Base-by-base conservation (phyloP, 2,797 vertebrate species). In the Lutjanus argentimaculatus region DNA sequence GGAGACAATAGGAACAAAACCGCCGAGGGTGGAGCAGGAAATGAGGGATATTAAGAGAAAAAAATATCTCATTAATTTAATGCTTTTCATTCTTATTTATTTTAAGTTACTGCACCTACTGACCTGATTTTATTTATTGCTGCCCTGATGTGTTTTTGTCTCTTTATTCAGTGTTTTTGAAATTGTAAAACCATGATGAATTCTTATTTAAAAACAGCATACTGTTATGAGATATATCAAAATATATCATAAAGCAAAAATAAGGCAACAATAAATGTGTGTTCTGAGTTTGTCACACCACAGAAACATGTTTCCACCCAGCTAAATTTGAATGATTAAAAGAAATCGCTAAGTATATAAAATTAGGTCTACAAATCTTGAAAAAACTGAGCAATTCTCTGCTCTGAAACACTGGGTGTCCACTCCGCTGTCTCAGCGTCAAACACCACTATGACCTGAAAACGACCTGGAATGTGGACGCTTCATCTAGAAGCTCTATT, bases 1-100 rank as follows among this genome's bases (percentile, higher is more conserved):
- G 0, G 11, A 67, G 22, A 87, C 82, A 76, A 86, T 58, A 17
- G 73, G 45, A 43, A 77, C 8, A 52, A 42, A 74, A 49, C 52
- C 16, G 46, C n/a, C 11, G 74, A 72, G 65, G 74, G 57, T 14
- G 12, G 70, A 64, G 43, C 0, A 0, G 55, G 48, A 67, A 62
- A 57, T 0, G 5, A 59, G 68, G 57, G 65, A 71, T 40, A 42
- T 43, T 59, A 48, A 57, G 45, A 21, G 45, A 56, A 72, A 79
- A 61, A 62, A 48, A 5, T 8, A 52, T 9, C 6, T 57, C 17
- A 46, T 70, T 56, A 48, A 58, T 62, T 66, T 17, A 42, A 65
- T 22, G 1, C 22, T 25, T 42, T 43, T 21, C 4, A 22, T 21
- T 56, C 9, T 22, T 43, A 48, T 48, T 58, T 12, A 58, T 48